Base-by-base conservation (phyloP, 2,888 invertebrate species). In the Cyaniris semiargus region DNA sequence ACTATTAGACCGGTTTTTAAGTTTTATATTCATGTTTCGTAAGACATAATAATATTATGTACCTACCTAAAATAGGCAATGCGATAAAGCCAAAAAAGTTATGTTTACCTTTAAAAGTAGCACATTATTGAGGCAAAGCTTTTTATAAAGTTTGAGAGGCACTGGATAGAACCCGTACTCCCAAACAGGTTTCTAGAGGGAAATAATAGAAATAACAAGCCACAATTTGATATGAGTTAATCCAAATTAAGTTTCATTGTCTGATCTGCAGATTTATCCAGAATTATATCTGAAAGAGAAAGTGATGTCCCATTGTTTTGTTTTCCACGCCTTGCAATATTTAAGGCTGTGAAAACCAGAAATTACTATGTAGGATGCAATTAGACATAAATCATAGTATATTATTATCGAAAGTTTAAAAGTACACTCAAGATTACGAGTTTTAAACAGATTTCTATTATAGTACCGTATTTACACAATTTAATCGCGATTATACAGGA, bases 171-270 rank as follows among this genome's bases (percentile, higher is more conserved):
- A 85, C 86, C 88, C 88, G 86, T 86, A 86, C 86, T 84, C 81
- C 83, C 80, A 84, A 93, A 92, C 92, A 84, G 90, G 93, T 93
- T 93, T 88, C 77, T 78, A 81, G 82, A 81, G 83, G 85, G 87
- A 86, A 88, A 83, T 83, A 86, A 74, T 74, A 83, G 85, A 87
- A 89, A 88, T 88, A 88, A 89, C 86, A 83, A 85, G 86, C 84
- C 83, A 81, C 81, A 83, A 84, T 81, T 82, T 83, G 83, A 83
- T 88, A 88, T 86, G 89, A 89, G 90, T 91, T 90, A 89, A 90
- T 88, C 86, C 85, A 86, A 85, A 86, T 80, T 82, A 82, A 80
- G 81, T 83, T 83, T 83, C 83, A 70, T 71, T 34, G 34, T 31
- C 56, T 5, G 75, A 56, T 48, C 56, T 21, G 27, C 31, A n/a